Evolutionary conservation across 2,888 invertebrate species (phyloP).

Genomic region (Pammene aurita): DNA sequence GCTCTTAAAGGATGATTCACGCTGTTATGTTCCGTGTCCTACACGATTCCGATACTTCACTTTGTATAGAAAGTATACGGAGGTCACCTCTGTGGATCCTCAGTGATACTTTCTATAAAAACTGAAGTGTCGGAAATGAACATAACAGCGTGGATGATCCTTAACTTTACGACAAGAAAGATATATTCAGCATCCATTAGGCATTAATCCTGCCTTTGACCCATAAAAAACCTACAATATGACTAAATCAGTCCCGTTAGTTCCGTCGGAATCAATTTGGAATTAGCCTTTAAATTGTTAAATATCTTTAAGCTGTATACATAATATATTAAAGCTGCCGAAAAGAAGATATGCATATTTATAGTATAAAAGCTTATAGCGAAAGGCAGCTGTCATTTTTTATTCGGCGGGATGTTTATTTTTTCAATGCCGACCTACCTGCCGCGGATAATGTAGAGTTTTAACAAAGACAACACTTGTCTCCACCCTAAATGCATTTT

Average conservation of each 20-base stretch:
- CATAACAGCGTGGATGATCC: no score
- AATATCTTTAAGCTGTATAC: neutral
- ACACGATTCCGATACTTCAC: no score
- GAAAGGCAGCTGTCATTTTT: constrained; percentile 26
- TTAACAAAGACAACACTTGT: constrained; percentile 43
- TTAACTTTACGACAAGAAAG: no score
- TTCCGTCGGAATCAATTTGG: neutral
- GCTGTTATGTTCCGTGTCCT: no score
- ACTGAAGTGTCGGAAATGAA: no score
- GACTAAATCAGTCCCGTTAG: neutral
- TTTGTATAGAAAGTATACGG: no score
- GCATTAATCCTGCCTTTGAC: no score
- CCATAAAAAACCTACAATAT: neutral
- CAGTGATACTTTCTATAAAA: no score
- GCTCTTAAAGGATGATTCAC: no score
- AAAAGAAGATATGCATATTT: constrained; percentile 1
- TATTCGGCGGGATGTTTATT: constrained; percentile 24
- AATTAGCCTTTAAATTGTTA: neutral
- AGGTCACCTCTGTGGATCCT: no score
- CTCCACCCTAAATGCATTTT: constrained; percentile 33
- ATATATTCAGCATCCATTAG: no score
- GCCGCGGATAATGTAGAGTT: constrained; percentile 34
- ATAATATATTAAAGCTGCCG: constrained; percentile 4
- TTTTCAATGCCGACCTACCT: constrained; percentile 32
- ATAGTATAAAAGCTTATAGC: constrained; percentile 13